phyloP scores from a whole-genome alignment of 2,888 invertebrate genomes.

The Baccha elongata region DNA sequence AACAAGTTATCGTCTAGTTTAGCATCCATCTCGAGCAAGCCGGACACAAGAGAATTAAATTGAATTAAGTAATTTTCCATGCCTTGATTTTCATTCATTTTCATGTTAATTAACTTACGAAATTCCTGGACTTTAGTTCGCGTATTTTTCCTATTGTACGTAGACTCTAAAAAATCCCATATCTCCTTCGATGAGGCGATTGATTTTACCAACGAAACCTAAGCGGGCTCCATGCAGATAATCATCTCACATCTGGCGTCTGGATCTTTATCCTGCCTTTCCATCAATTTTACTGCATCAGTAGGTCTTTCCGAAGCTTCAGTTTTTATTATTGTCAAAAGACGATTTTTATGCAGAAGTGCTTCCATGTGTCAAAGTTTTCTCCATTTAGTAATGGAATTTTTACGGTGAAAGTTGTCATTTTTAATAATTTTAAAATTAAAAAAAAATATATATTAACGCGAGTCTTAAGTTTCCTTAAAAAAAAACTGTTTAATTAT shows the following conservation, averaged over 20 bases:
- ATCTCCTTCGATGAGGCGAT: slow-evolving; percentile 32
- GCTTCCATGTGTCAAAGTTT: too few species aligned
- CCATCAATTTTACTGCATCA: background rate
- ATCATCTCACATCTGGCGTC: slow-evolving; percentile 3
- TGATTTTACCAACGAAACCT: slow-evolving; percentile 20
- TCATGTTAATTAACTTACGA: slow-evolving; percentile 22
- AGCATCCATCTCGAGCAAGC: slow-evolving; percentile 15
- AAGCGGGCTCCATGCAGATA: slow-evolving; percentile 16
- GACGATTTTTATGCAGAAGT: too few species aligned
- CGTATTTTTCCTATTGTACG: slow-evolving; percentile 20
- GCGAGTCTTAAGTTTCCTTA: too few species aligned
- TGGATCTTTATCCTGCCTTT: background rate
- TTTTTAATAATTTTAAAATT: too few species aligned
- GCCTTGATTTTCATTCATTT: background rate
- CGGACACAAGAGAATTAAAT: slow-evolving; percentile 14
- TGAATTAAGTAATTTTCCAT: slow-evolving; percentile 43
- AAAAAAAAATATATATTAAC: too few species aligned
- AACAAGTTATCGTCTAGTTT: slow-evolving; percentile 32
- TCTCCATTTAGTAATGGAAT: background rate
- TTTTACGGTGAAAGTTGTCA: too few species aligned
- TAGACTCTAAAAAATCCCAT: slow-evolving; percentile 28
- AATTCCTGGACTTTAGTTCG: slow-evolving; percentile 17
- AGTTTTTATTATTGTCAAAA: too few species aligned
- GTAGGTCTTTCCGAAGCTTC: too few species aligned
- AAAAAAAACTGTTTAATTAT: too few species aligned